These are phyloP conservation scores for Zosterops japonicus DNA, from an alignment of 2,113 vertebrate genomes.

Conservation along the genomic window DNA sequence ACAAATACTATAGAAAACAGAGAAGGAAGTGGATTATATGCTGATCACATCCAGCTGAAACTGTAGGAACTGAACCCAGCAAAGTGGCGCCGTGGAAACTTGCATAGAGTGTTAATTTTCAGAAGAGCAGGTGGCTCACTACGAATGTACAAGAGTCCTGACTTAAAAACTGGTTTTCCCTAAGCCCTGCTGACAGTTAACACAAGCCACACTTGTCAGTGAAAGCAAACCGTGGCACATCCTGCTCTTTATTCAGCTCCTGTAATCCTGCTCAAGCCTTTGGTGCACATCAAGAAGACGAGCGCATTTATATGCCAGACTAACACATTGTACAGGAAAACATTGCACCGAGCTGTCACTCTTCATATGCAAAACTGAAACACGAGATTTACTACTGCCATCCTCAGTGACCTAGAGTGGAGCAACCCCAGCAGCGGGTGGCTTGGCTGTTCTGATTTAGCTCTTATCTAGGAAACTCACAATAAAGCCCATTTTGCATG, in stretches of 20 bases:
- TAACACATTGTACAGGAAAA: not conserved
- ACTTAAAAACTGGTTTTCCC: not conserved
- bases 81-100: not conserved
- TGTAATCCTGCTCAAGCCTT: conserved; percentile 41
- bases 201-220: not conserved
- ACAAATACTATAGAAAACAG: not conserved
- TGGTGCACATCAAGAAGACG: not conserved
- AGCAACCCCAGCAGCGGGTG: accelerated
- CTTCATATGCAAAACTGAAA: not conserved
- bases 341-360: not conserved
- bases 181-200: conserved; percentile 2
- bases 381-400: not conserved
- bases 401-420: not conserved
- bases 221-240: not conserved
- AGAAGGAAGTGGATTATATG: not conserved
- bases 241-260: conserved; percentile 15
- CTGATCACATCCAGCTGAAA: not conserved
- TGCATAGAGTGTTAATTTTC: not conserved
- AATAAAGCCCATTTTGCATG: not conserved
- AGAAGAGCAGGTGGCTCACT: not conserved
- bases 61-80: not conserved
- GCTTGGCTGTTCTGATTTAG: not conserved
- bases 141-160: not conserved
- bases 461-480: not conserved
- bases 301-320: not conserved